Conservation (phyloP, 2,888 invertebrate genomes). For the Dione juno region DNA sequence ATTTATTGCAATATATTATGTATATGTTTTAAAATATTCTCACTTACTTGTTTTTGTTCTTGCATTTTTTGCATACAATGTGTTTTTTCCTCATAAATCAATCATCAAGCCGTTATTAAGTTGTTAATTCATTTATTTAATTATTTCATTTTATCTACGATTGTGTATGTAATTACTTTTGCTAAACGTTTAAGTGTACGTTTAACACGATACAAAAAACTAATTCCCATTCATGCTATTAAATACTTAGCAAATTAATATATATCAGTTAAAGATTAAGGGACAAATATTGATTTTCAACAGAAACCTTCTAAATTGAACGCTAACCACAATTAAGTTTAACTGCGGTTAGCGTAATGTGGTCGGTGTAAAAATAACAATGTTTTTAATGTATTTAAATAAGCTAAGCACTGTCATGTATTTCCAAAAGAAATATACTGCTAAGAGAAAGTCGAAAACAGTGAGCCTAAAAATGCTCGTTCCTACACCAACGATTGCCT, state of each 20-base stretch:
- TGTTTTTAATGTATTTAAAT: too few species aligned
- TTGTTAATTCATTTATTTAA: not conserved
- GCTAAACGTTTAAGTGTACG: not conserved
- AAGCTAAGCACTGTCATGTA: too few species aligned
- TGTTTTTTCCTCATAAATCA: slow-evolving; percentile 18
- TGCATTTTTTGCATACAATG: not conserved
- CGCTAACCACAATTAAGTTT: slow-evolving; percentile 14
- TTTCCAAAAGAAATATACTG: too few species aligned
- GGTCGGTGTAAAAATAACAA: not conserved
- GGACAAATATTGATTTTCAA: not conserved
- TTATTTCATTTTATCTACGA: not conserved
- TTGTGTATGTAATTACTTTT: not conserved
- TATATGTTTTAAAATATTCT: not conserved
- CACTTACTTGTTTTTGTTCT: not conserved
- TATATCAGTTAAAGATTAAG: too few species aligned
- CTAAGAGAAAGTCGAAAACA: too few species aligned
- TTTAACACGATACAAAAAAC: too few species aligned
- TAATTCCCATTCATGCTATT: too few species aligned
- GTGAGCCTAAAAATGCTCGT: too few species aligned
- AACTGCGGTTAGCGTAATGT: not conserved
- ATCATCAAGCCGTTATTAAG: slow-evolving; percentile 4
- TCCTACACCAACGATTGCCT: too few species aligned
- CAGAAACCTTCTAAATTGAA: slow-evolving; percentile 11
- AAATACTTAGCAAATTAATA: too few species aligned
- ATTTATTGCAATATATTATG: not conserved